Base-by-base conservation (phyloP, 2,888 invertebrate species). In the Nymphalis polychloros region DNA sequence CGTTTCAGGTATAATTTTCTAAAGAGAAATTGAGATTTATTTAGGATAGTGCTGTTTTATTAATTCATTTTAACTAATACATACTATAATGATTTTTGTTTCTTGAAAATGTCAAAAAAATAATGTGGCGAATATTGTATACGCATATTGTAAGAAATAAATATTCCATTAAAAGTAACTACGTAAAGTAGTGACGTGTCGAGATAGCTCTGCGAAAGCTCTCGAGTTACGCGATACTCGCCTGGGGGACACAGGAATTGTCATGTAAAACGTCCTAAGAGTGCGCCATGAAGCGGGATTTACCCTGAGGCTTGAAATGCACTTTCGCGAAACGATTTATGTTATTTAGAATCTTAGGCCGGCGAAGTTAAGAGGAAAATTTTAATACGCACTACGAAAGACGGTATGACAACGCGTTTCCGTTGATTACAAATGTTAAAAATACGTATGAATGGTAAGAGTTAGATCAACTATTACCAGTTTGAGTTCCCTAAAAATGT, bases 271-370 rank as follows among this genome's bases (percentile, higher is more conserved):
- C 85, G 82, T 75, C 81, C 82, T 82, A 82, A 79, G 80, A 84
- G 80, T 81, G 82, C 78, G 81, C 79, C 81, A 80, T 79, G 82
- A 77, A 79, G 78, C 78, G 76, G 78, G 78, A 80, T 78, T 78
- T 81, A 80, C 89, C 90, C 90, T 82, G 83, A 75, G 89, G 92
- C 90, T 82, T 85, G 87, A 91, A 92, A 88, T 92, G 90, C 91
- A 91, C 91, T 92, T 90, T 89, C 85, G 80, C 84, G 84, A 85
- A 88, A 77, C 85, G 89, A 91, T 90, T 87, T 88, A 86, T 87
- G 86, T 89, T 88, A 88, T 86, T 85, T 83, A 79, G 79, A 78
- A 79, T 74, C 60, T 64, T 48, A 62, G 61, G 53, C 47, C 19
- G 52, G 17, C 57, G 52, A 65, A 65, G 59, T 67, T 59, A 59